Evolutionary conservation across 1,140 invertebrate species (phyloP), one percentile per base, ranked within the genome.

Genomic region (Zaprionus inermis): DNA sequence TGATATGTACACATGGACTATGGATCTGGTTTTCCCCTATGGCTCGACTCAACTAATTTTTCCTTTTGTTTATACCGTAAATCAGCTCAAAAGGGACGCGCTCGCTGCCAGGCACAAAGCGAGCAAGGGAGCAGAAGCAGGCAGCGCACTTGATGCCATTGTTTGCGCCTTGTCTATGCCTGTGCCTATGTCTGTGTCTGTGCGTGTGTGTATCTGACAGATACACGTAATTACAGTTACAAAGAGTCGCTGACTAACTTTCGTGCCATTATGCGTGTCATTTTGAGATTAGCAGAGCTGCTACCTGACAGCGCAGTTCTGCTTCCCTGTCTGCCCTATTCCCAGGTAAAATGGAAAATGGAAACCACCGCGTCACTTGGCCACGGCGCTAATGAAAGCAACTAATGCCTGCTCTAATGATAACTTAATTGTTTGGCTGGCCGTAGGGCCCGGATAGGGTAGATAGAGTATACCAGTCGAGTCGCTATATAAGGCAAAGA

Each of bases 211-310:
- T 81, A 46, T 75, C 58, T 68, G 69, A 58, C 64, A 71, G 55
- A 57, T 75, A 74, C 46, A 59, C 80, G 64, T 77, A 77, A 79
- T 71, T 79, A 84, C 81, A 79, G 81, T 70, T 71, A 67, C 46
- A 44, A 32, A 44, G 58, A 70, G 73, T 61, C 66, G 81, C 57
- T 69, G 81, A 85, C 77, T 80, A 84, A 77, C 81, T 83, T 71
- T 71, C 81, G 61, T 71, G n/a, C n/a, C n/a, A 77, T 84, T 70
- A 84, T 83, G 80, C 81, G 68, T 83, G 72, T 72, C 81, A 80
- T 83, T 83, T 84, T 60, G 60, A 61, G 80, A 79, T 82, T 82
- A 82, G 79, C 80, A 41, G 52, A 28, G 30, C 30, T 28, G 34
- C 20, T 51, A 57, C 54, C 58, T 44, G 38, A 44, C 38, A 44